phyloP scores from a whole-genome alignment of 2,888 invertebrate species.

The Protophormia terraenovae region DNA sequence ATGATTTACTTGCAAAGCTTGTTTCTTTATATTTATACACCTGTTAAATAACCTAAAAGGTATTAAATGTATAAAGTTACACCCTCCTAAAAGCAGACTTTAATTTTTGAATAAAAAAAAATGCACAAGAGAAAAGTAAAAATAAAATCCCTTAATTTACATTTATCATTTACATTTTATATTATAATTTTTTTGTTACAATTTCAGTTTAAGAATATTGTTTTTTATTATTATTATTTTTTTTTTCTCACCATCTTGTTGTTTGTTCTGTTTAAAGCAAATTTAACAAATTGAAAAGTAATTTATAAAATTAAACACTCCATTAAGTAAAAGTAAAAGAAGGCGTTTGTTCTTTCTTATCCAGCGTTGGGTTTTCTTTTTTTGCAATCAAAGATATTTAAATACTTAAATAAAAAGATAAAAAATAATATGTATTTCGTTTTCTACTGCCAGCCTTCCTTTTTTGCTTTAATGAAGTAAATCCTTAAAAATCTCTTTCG shows the following conservation, averaged over 20 bases:
- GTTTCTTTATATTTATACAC: no score
- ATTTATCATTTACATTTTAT: slow-evolving; percentile 38
- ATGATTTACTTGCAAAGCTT: not conserved
- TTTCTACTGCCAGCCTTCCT: not conserved
- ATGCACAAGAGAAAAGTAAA: not conserved
- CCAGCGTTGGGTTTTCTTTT: no score
- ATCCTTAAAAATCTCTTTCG: slow-evolving; percentile 50
- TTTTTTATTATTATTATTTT: not conserved
- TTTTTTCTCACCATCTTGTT: no score
- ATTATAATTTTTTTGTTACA: not conserved
- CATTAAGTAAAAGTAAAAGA: slow-evolving; percentile 53
- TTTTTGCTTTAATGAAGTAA: slow-evolving; percentile 59
- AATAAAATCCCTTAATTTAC: slow-evolving; percentile 11
- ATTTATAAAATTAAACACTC: slow-evolving; percentile 63
- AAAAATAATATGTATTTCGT: no score
- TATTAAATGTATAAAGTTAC: not conserved
- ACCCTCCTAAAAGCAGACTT: slow-evolving; percentile 10
- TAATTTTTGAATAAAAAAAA: not conserved
- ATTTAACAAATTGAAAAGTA: slow-evolving; percentile 60
- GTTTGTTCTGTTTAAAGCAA: no score
- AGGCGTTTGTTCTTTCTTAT: not conserved
- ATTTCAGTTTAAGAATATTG: not conserved
- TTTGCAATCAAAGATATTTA: slow-evolving; percentile 30
- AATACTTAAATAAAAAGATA: no score
- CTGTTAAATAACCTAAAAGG: not conserved